Percentiles rank a stretch among this genome's conserved stretches.
These are phyloP conservation scores for Hippocampus guttulatus DNA, from an alignment of 2,113 vertebrate species.

Conservation along the genomic window DNA sequence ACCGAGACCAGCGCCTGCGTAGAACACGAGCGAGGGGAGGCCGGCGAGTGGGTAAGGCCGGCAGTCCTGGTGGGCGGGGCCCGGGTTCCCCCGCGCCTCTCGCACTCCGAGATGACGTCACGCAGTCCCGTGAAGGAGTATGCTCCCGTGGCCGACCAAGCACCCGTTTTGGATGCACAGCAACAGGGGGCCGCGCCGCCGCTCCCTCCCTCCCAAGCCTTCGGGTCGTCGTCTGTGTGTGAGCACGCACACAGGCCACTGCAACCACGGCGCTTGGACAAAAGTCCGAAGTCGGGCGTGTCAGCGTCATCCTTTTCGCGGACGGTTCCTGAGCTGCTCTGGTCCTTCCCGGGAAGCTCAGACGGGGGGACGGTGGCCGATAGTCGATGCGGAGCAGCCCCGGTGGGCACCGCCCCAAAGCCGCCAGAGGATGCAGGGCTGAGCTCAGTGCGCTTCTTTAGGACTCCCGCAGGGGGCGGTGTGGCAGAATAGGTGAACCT, in stretches of 20 bases:
- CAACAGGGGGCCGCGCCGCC: background rate
- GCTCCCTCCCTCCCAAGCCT: background rate
- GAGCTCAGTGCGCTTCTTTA: constrained; percentile 71
- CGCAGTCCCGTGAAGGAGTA: constrained; percentile 95
- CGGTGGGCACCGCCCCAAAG: constrained; percentile 55
- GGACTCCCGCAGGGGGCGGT: constrained; percentile 63
- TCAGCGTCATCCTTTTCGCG: background rate
- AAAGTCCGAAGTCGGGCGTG: constrained; percentile 79
- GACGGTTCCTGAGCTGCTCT: background rate
- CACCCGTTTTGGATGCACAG: constrained; percentile 71
- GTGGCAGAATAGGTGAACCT: constrained; percentile 83
- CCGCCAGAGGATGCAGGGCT: constrained; percentile 54
- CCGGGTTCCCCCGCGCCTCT: constrained; percentile 56
- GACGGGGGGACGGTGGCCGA: background rate
- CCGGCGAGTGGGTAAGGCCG: constrained; percentile 41
- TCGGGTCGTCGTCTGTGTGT: constrained; percentile 14
- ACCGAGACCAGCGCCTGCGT: constrained; percentile 91
- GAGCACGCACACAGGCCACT: constrained; percentile 32
- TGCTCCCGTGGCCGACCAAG: constrained; percentile 86
- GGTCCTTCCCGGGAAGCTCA: background rate
- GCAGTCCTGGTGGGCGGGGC: constrained; percentile 54
- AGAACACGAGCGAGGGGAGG: constrained; percentile 89
- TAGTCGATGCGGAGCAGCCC: background rate
- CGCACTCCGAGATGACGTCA: constrained; percentile 77
- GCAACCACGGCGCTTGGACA: constrained; percentile 74